Evolutionary conservation across 1,140 invertebrate species (phyloP), one percentile per base, ranked within the genome.

Genomic region (Cydia strobilella): DNA sequence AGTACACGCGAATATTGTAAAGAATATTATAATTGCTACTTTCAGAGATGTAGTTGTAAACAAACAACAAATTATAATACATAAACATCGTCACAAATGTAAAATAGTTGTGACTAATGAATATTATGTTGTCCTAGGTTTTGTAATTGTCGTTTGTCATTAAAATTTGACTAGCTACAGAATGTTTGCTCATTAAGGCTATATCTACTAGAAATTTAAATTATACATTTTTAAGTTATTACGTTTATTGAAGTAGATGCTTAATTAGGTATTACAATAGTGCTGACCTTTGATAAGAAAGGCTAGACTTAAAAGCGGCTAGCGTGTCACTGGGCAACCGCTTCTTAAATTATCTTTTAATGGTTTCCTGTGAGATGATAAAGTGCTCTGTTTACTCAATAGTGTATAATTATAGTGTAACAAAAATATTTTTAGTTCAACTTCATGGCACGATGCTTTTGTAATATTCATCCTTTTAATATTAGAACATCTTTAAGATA

Each of bases 201-300:
- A 39, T 48, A 18, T 18, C n/a, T 15, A 15, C 45, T 59, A 20
- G 54, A 59, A 59, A 59, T 59, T 76, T 74, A 77, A 80, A 77
- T 27, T 72, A 79, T 62, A 80, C 78, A 78, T 76, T 79, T 87
- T 82, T 84, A 75, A 76, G 77, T 76, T 83, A 84, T 85, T 81
- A 80, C 13, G 51, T 59, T 59, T 73, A 79, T 80, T 75, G 72
- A 80, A 72, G 71, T 72, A 51, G 80, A 79, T 81, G n/a, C 54
- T 23, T 59, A 81, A 80, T 79, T 77, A n/a, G n/a, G n/a, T n/a
- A 85, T 79, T 84, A 78, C 69, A 77, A 77, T 59, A 77, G 74
- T 77, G 76, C 72, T 82, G 88, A 87, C 84, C 84, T 78, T 18
- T 77, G 88, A 90, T 90, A 89, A 87, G 65, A 75, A 71, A 87